Evolutionary conservation across 2,888 invertebrate genomes (phyloP).

Genomic region (Apoderus coryli): DNA sequence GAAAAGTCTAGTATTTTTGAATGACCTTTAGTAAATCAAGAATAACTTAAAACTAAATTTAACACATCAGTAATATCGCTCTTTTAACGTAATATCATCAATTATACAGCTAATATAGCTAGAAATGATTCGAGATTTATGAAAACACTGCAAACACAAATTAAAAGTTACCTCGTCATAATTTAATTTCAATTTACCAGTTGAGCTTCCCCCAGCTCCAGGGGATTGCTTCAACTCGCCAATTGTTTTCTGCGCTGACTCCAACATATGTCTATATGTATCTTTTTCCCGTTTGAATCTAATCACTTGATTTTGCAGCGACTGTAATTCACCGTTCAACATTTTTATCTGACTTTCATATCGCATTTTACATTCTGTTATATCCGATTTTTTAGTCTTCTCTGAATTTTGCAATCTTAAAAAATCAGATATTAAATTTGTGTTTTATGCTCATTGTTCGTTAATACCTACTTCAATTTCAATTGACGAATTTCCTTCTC

Average conservation of each 20-base stretch:
- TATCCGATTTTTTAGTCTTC: conserved; percentile 59
- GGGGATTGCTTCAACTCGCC: conserved; percentile 54
- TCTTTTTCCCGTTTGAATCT: conserved; percentile 79
- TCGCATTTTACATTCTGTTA: conserved; percentile 65
- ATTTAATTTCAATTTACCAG: conserved; percentile 49
- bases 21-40: too few species aligned
- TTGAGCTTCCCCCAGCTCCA: conserved; percentile 35
- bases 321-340: conserved; percentile 68
- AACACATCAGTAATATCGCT: too few species aligned
- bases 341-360: conserved; percentile 74
- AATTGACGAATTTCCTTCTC: conserved; percentile 62
- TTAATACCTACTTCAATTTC: conserved; percentile 41
- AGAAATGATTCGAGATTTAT: too few species aligned
- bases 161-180: conserved; percentile 50
- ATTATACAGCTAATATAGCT: too few species aligned
- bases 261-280: conserved; percentile 78
- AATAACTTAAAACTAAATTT: too few species aligned
- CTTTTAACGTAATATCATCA: too few species aligned
- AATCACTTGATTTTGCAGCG: conserved; percentile 64
- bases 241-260: conserved; percentile 73
- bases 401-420: conserved; percentile 43
- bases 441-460: too few species aligned
- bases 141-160: too few species aligned
- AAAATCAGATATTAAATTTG: too few species aligned
- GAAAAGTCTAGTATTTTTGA: too few species aligned